These are phyloP conservation scores for Resseliella maxima DNA, from an alignment of 2,888 invertebrate genomes.

Conservation along the genomic window DNA sequence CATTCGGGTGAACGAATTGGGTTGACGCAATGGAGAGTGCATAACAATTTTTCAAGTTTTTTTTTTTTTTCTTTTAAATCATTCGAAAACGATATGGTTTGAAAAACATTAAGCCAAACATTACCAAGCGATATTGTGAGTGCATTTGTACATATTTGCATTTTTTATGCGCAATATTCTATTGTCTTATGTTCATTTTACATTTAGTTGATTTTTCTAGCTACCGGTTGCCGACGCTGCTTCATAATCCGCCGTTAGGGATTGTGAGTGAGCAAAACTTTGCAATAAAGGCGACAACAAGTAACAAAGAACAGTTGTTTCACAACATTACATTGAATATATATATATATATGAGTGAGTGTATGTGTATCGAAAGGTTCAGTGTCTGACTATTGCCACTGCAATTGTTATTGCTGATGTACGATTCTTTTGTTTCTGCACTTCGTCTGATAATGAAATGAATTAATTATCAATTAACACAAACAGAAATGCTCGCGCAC, in stretches of 20 bases:
- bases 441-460: constrained; percentile 43
- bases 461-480: constrained; percentile 51
- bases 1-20: not conserved
- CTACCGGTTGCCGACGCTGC: not conserved
- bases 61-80: not conserved
- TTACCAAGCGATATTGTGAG: not conserved
- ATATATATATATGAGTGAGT: too few relatives aligned
- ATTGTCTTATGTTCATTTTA: constrained; percentile 29
- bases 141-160: constrained; percentile 39
- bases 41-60: constrained; percentile 3
- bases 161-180: constrained; percentile 46
- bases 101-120: constrained; percentile 3
- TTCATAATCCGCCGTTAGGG: not conserved
- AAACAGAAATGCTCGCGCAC: constrained; percentile 40
- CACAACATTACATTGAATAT: not conserved
- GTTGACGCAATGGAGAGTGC: constrained; percentile 3
- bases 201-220: not conserved
- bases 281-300: not conserved
- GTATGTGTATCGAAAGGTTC: not conserved
- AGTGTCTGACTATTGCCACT: not conserved
- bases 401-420: not conserved
- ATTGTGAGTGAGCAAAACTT: not conserved
- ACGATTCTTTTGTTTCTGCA: constrained; percentile 44
- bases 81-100: constrained; percentile 28
- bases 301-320: not conserved